phyloP scores from a whole-genome alignment of 2,888 invertebrate genomes.

The Lottia scabra region DNA sequence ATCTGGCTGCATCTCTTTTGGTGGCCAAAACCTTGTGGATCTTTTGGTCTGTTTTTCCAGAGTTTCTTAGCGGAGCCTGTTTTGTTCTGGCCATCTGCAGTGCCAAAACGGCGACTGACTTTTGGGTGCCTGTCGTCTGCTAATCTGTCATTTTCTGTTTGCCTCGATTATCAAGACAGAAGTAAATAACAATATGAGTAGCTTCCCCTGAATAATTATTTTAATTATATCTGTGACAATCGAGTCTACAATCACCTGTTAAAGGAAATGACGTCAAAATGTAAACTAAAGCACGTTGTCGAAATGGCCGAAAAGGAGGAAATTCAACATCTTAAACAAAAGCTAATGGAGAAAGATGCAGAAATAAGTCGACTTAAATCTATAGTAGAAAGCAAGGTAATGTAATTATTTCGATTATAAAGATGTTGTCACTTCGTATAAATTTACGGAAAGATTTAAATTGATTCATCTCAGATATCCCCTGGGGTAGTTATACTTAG shows the following conservation, averaged over 20 bases:
- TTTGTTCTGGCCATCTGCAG: slow-evolving; percentile 23
- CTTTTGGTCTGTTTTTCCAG: too few species aligned
- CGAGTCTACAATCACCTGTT: background rate
- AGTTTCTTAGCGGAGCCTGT: slow-evolving; percentile 4
- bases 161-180: too few species aligned
- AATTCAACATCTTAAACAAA: slow-evolving; percentile 19
- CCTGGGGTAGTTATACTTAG: too few species aligned
- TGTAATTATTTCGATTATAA: too few species aligned
- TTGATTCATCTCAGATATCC: too few species aligned
- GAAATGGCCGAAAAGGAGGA: slow-evolving; percentile 13
- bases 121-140: background rate
- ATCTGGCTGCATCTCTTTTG: too few species aligned
- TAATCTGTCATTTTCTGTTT: too few species aligned
- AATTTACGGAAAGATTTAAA: too few species aligned
- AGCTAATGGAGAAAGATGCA: slow-evolving; percentile 29
- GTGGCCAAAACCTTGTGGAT: too few species aligned
- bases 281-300: slow-evolving; percentile 5
- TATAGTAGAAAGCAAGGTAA: slow-evolving; percentile 23
- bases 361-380: slow-evolving; percentile 34
- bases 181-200: too few species aligned
- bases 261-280: slow-evolving; percentile 10
- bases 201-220: too few species aligned
- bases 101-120: background rate
- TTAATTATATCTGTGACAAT: background rate
- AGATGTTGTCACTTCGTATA: too few species aligned